Conservation (phyloP, 2,113 vertebrate genomes). For the Ellobius talpinus region DNA sequence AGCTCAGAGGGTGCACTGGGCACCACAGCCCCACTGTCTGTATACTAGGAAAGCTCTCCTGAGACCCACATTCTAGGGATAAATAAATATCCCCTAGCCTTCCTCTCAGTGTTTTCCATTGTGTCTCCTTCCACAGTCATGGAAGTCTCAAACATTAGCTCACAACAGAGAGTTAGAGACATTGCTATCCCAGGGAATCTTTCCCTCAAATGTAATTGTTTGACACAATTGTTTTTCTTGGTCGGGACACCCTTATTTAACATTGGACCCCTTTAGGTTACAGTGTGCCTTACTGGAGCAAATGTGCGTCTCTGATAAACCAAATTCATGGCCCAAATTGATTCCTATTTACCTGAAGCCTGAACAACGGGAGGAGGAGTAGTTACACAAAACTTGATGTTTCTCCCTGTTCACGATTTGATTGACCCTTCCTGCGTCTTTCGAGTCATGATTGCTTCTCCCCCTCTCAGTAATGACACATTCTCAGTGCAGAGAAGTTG, state of each 20-base stretch:
- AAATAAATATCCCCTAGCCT: not conserved
- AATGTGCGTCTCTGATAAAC: slow-evolving; percentile 50
- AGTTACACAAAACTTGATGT: not conserved
- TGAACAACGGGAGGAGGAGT: slow-evolving; percentile 29
- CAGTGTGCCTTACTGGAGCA: not conserved
- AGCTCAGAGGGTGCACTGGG: fast-evolving
- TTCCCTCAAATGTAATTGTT: slow-evolving; percentile 42
- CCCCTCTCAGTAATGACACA: slow-evolving; percentile 15
- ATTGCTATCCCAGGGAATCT: not conserved
- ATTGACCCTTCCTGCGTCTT: slow-evolving; percentile 30
- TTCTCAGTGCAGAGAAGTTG: slow-evolving; percentile 40
- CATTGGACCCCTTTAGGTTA: slow-evolving; percentile 7
- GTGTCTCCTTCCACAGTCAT: not conserved
- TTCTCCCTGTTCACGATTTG: not conserved
- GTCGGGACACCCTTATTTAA: not conserved
- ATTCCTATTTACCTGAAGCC: slow-evolving; percentile 38
- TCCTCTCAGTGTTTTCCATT: not conserved
- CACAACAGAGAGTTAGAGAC: not conserved
- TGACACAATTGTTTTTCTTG: slow-evolving; percentile 52
- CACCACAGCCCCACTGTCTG: not conserved
- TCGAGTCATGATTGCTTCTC: slow-evolving; percentile 40
- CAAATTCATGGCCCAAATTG: slow-evolving; percentile 43
- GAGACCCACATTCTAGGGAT: not conserved
- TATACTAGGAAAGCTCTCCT: not conserved
- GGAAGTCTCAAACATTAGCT: not conserved